A percentile compares a stretch with the other conserved stretches of the same genome.
Conservation (phyloP, 2,113 vertebrate genomes). For the Thamnaconus septentrionalis region DNA sequence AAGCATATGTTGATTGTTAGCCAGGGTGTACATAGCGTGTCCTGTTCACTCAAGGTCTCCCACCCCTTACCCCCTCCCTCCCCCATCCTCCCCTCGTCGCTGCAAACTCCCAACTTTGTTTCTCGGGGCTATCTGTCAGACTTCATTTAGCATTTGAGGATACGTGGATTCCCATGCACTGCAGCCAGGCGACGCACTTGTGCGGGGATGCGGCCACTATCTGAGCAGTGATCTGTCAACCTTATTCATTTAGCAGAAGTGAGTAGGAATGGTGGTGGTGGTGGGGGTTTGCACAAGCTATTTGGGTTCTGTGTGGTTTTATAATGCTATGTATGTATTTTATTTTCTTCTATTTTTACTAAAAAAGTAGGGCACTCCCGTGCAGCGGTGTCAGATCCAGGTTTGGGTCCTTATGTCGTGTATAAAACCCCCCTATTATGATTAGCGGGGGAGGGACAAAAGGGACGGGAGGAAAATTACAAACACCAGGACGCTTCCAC, state of each 20-base stretch:
- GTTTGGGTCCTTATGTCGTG: not conserved
- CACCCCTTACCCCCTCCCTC: no score
- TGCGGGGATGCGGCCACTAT: slow-evolving; percentile 81
- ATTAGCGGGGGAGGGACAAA: slow-evolving; percentile 5
- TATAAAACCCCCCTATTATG: not conserved
- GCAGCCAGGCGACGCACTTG: slow-evolving; percentile 88
- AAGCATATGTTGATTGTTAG: slow-evolving; percentile 99
- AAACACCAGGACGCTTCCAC: slow-evolving; percentile 29
- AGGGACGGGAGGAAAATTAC: slow-evolving; percentile 1
- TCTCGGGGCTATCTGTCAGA: slow-evolving; percentile 99
- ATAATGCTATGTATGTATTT: slow-evolving; percentile 47
- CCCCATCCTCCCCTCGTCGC: slow-evolving; percentile 75
- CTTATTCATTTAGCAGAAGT: slow-evolving; percentile 83
- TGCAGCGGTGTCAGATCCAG: not conserved
- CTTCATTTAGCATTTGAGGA: slow-evolving; percentile 91
- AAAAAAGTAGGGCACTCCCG: slow-evolving; percentile 4
- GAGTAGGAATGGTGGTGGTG: slow-evolving; percentile 71
- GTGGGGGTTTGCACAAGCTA: slow-evolving; percentile 52
- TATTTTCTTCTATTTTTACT: slow-evolving; percentile 23
- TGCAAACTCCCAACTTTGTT: slow-evolving; percentile 94
- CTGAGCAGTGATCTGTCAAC: slow-evolving; percentile 93
- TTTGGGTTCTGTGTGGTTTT: slow-evolving; percentile 62
- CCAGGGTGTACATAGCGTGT: slow-evolving; percentile 93
- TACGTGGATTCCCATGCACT: slow-evolving; percentile 87
- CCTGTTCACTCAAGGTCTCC: slow-evolving; percentile 95